Evolutionary conservation across 2,113 vertebrate species (phyloP).

Genomic region (Pangasianodon gigas): DNA sequence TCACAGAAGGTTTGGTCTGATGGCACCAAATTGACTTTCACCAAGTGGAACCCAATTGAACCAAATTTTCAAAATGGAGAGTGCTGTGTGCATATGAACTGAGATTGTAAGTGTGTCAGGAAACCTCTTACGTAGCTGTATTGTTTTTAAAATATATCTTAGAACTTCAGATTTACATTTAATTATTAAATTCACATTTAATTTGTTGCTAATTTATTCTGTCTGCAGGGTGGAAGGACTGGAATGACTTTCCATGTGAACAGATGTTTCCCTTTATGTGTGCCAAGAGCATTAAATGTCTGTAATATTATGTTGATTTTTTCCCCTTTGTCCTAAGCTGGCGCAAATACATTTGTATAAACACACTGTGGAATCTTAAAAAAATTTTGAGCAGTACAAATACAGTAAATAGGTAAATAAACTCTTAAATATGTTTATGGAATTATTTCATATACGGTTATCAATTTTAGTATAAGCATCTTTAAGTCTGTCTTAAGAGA

Average conservation of each 20-base stretch:
- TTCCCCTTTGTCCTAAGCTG: too few species aligned
- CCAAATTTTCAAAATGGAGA: not conserved
- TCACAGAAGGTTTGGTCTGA: conserved; percentile 15
- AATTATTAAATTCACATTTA: not conserved
- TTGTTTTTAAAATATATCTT: not conserved
- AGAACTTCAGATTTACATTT: not conserved
- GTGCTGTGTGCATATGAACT: conserved; percentile 36
- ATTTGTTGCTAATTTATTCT: not conserved
- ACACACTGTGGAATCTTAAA: not conserved
- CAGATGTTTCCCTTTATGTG: not conserved
- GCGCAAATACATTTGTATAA: too few species aligned
- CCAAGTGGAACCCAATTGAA: not conserved
- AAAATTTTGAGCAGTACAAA: not conserved
- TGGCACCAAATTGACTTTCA: not conserved
- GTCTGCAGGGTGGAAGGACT: not conserved
- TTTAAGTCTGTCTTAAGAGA: too few species aligned
- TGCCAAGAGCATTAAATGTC: not conserved
- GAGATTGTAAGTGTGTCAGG: not conserved
- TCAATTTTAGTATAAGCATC: not conserved
- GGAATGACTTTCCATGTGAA: conserved; percentile 32
- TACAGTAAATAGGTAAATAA: not conserved
- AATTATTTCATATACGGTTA: not conserved
- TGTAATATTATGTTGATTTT: not conserved
- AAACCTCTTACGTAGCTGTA: not conserved
- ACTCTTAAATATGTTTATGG: not conserved